phyloP scores from a whole-genome alignment of 2,113 vertebrate species.

The Halcyon malimbica region DNA sequence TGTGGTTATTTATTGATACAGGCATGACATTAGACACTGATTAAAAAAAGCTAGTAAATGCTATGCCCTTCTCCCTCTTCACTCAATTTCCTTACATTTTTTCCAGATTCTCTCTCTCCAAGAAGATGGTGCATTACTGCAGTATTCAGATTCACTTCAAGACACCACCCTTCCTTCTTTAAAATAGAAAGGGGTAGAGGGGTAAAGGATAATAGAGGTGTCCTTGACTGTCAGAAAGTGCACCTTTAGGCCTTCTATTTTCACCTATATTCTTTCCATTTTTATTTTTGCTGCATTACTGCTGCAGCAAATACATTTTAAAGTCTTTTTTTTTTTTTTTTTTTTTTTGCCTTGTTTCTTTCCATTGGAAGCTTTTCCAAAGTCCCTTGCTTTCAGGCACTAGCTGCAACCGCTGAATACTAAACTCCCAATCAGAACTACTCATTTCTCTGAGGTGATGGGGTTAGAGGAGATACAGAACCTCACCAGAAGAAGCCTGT shows the following conservation, averaged over 20 bases:
- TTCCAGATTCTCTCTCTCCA: neutral
- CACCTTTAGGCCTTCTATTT: neutral
- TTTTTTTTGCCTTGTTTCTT: neutral
- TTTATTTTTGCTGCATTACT: neutral
- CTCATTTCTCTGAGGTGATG: slow-evolving; percentile 52
- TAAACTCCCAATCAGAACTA: slow-evolving; percentile 55
- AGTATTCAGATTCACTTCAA: neutral
- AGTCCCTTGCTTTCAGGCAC: slow-evolving; percentile 36
- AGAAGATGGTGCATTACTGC: neutral
- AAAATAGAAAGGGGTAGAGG: neutral
- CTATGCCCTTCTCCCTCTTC: neutral
- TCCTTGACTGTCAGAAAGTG: neutral
- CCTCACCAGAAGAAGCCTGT: slow-evolving; percentile 44
- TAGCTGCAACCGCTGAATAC: slow-evolving; percentile 29
- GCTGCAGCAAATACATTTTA: neutral
- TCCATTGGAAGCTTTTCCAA: slow-evolving; percentile 19
- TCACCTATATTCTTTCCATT: neutral
- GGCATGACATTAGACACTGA: neutral
- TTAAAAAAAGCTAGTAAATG: neutral
- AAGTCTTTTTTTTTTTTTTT: neutral
- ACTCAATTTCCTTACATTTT: neutral
- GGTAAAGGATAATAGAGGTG: neutral
- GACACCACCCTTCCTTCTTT: neutral
- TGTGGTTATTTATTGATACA: neutral
- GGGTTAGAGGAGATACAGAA: slow-evolving; percentile 47